phyloP scores from a whole-genome alignment of 2,113 vertebrate species.

The Lepus americanus region DNA sequence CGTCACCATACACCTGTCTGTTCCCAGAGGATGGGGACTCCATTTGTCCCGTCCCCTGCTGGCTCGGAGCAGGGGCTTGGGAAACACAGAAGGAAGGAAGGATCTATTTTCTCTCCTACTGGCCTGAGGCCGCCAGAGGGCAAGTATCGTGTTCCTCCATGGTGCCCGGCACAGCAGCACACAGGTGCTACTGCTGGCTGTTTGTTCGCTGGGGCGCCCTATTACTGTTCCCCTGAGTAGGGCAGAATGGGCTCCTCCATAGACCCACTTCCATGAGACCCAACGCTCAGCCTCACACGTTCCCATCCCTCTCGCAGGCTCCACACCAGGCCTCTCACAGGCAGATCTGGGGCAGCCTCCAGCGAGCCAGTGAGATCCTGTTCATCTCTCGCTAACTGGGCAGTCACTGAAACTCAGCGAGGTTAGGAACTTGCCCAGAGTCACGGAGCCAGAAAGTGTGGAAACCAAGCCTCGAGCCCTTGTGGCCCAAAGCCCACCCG shows the following conservation, averaged over 20 bases:
- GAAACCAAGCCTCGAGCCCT: background rate
- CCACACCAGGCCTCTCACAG: background rate
- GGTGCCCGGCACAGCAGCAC: background rate
- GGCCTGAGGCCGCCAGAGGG: background rate
- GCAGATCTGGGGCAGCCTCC: background rate
- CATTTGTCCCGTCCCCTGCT: background rate
- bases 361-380: background rate
- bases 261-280: background rate
- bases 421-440: background rate
- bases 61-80: background rate
- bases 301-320: background rate
- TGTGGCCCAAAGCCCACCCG: background rate
- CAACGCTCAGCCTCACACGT: fast-evolving
- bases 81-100: background rate
- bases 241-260: background rate
- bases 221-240: background rate
- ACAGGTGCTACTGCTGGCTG: background rate
- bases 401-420: background rate
- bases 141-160: background rate
- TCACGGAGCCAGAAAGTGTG: background rate
- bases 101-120: background rate
- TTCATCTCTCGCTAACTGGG: background rate
- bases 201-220: background rate
- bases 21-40: background rate
- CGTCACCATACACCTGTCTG: background rate